phyloP scores from a whole-genome alignment of 2,888 invertebrate genomes.

The Schizotus pectinicornis region DNA sequence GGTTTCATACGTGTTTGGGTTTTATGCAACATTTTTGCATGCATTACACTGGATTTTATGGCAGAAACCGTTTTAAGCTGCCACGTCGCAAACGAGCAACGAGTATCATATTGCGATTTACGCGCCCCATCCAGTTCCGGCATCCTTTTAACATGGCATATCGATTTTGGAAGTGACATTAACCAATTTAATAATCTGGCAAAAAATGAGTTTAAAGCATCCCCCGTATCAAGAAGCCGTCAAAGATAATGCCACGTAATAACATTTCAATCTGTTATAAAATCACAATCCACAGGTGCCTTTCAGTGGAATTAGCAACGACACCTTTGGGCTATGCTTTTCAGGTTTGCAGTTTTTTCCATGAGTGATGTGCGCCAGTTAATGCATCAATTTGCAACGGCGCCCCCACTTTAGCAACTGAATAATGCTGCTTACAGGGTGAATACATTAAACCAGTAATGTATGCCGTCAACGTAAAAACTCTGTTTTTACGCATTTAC shows the following conservation, averaged over 20 bases:
- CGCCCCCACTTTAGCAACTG: constrained; percentile 8
- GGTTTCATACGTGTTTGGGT: too few species aligned
- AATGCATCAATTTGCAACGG: constrained; percentile 24
- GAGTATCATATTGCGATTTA: background rate
- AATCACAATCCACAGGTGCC: constrained; percentile 44
- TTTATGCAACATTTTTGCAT: too few species aligned
- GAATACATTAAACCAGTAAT: constrained; percentile 23
- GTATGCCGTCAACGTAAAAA: constrained; percentile 14
- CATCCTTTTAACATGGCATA: background rate
- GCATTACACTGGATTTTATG: too few species aligned
- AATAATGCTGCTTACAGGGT: constrained; percentile 21
- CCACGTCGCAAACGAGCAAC: background rate
- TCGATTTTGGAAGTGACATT: constrained; percentile 34
- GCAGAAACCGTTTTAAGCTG: too few species aligned
- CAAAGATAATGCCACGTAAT: constrained; percentile 42
- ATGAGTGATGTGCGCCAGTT: constrained; percentile 5
- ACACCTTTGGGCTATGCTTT: constrained; percentile 20
- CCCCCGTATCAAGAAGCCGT: constrained; percentile 39
- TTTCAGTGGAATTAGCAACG: constrained; percentile 31
- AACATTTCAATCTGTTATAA: constrained; percentile 44
- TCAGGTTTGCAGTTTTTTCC: constrained; percentile 5
- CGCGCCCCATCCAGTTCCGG: background rate
- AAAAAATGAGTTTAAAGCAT: constrained; percentile 36
- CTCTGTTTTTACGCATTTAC: constrained; percentile 13
- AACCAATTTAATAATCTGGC: constrained; percentile 41